Evolutionary conservation across 2,888 invertebrate genomes (phyloP).

Genomic region (Trachelus stipa): DNA sequence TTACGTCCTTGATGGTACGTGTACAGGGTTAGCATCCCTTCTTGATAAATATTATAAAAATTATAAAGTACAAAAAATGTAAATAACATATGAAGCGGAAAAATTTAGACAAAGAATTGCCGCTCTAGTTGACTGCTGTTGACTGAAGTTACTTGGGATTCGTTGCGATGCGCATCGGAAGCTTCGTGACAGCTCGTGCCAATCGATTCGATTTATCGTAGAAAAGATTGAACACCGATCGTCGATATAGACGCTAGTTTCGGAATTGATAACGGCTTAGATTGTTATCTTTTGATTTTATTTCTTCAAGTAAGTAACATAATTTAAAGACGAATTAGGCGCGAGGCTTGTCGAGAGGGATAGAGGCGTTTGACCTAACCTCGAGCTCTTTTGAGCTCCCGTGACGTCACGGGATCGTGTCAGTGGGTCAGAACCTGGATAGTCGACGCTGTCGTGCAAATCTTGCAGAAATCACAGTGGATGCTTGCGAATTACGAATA

Average conservation of each 20-base stretch:
- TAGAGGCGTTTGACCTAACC: conserved; percentile 11
- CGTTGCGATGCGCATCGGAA: conserved; percentile 7
- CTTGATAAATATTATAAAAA: conserved; percentile 30
- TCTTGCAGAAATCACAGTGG: neutral
- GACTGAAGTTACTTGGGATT: conserved; percentile 46
- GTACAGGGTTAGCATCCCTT: neutral
- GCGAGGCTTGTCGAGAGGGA: neutral
- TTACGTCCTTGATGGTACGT: neutral
- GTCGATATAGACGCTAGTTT: neutral
- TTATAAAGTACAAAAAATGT: conserved; percentile 21
- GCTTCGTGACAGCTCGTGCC: neutral
- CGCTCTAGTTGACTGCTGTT: conserved; percentile 31
- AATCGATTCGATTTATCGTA: neutral
- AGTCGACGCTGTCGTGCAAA: conserved; percentile 31
- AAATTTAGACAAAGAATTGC: conserved; percentile 60
- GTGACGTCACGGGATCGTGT: conserved; percentile 62
- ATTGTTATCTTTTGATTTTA: neutral
- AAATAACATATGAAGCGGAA: conserved; percentile 41
- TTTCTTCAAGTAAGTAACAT: neutral
- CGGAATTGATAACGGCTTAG: neutral
- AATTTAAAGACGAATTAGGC: neutral
- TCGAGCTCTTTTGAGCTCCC: conserved; percentile 32
- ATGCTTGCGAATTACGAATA: neutral
- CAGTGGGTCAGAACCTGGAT: conserved; percentile 60
- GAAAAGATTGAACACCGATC: neutral